Base-by-base conservation (phyloP, 2,888 invertebrate genomes). In the Zaprionus obscuricornis region DNA sequence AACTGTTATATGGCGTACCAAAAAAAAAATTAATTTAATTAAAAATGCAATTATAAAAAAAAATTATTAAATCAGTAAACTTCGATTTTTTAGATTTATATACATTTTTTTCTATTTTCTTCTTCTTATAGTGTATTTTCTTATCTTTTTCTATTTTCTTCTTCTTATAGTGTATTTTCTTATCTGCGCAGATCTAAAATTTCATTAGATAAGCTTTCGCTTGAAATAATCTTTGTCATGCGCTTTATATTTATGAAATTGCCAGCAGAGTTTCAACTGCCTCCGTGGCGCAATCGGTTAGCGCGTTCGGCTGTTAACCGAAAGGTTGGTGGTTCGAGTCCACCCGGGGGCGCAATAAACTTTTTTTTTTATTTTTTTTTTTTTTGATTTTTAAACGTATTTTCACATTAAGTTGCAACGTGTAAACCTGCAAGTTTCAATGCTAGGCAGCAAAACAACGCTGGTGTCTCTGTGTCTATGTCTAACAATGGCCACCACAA, bases 241-340 rank as follows among this genome's bases (percentile, higher is more conserved):
- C 0, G 0, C 0, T 0, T 8, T 8, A 40, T 1, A 8, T 18
- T 3, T 20, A 37, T 17, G 37, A 29, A 13, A 31, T 57, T 14
- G 16, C 13, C 2, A 0, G 0, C 0, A 0, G 2, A 0, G 1
- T 1, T 1, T n/a, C 42, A 85, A 8, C 59, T 16, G 90, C 89
- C 90, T 90, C 89, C 95, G 96, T 96, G 96, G 96, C 96, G 96
- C 96, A 96, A 96, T 96, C 89, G 96, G 96, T 92, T 96, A 96
- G 96, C 96, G 96, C 96, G 96, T 96, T 96, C 96, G 96, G 96
- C 96, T 96, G 96, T 96, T 96, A 96, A 96, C 96, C 96, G 96
- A 96, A 96, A 96, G 96, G 96, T 96, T 96, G 96, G 96, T 96
- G 96, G 96, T 96, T 96, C 96, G 94, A 96, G 95, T 94, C 96